Evolutionary conservation across 2,113 vertebrate genomes (phyloP).

Genomic region (Paedocypris sp.): DNA sequence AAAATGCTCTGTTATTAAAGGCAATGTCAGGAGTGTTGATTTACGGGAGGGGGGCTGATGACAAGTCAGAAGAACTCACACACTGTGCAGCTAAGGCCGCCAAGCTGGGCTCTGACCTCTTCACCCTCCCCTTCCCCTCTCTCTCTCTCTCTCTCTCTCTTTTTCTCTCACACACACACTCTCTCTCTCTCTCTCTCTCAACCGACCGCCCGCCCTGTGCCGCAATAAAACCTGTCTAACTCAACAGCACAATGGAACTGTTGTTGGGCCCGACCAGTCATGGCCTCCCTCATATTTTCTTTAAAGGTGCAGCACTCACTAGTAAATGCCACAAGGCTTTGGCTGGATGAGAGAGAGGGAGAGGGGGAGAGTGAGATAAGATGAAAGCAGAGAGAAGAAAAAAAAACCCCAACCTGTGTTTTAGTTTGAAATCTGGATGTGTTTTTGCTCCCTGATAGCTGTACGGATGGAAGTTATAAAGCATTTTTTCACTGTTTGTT

Average conservation of each 20-base stretch:
- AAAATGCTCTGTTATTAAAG: conserved; percentile 71
- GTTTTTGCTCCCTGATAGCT: conserved; percentile 4
- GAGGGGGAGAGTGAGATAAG: conserved; percentile 36
- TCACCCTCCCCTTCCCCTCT: conserved; percentile 58
- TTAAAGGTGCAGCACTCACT: conserved; percentile 68
- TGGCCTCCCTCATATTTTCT: conserved; percentile 66
- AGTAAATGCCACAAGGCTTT: conserved; percentile 53
- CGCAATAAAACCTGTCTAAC: conserved; percentile 66
- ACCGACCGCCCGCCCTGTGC: conserved; percentile 32
- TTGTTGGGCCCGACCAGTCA: conserved; percentile 61
- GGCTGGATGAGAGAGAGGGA: conserved; percentile 34
- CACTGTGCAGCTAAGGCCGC: conserved; percentile 57
- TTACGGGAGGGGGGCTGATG: conserved; percentile 62
- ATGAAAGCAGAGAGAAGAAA: conserved; percentile 38
- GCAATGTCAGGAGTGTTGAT: conserved; percentile 68
- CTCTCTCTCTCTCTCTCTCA: conserved; percentile 51
- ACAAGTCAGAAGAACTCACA: conserved; percentile 66
- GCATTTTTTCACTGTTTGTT: conserved; percentile 13
- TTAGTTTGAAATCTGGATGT: neutral
- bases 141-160: conserved; percentile 50
- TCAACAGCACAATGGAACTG: conserved; percentile 64
- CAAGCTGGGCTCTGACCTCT: conserved; percentile 68
- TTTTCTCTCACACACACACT: conserved; percentile 52
- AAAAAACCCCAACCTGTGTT: conserved; percentile 18
- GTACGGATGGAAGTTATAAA: conserved; percentile 14